Evolutionary conservation across 1,140 invertebrate species (phyloP), one percentile per base, ranked within the genome.

Genomic region (Patella vulgata): DNA sequence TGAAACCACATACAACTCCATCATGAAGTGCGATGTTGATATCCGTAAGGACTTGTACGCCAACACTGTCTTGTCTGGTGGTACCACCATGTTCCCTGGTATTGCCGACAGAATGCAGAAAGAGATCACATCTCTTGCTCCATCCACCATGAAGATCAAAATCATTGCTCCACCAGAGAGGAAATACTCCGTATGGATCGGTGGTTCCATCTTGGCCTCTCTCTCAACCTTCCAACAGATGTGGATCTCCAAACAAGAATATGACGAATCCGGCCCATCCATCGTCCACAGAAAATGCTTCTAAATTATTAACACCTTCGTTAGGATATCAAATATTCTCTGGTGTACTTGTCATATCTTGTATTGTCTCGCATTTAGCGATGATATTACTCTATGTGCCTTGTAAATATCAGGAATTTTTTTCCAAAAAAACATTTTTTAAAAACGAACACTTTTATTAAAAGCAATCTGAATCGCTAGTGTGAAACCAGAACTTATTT

Each of bases 221-320:
- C 82, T 88, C 44, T 88, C 88, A 70, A 89, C 88, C 75, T 88
- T 88, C 86, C 88, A 89, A 73, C 86, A 88, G 77, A 88, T 88
- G 87, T 88, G 88, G 87, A 88, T 88, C 82, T 85, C 84, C 74
- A 87, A 87, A 68, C 84, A 87, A 70, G 93, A 94, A 81, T 95
- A 94, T 87, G 93, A 95, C 84, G 94, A 96, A 84, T 94, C 93
- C 78, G 94, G 94, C 73, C 94, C 94, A 70, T 92, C 91, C 63
- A 95, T 95, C 84, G 94, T 96, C 71, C 94, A 96, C 90, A 91
- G 94, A 87, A 96, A 96, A 87, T 96, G 94, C 89, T 96, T 96
- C 90, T 96, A 95, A 93, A 66, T 58, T 61, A 67, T 23, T 44
- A 5, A 19, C 42, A 19, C 47, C 27, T 2, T 27, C 21, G n/a